A percentile compares a stretch with the other conserved stretches of the same genome.
These are phyloP conservation scores for Drosophila sulfurigaster DNA, from an alignment of 1,140 invertebrate species.

Conservation along the genomic window DNA sequence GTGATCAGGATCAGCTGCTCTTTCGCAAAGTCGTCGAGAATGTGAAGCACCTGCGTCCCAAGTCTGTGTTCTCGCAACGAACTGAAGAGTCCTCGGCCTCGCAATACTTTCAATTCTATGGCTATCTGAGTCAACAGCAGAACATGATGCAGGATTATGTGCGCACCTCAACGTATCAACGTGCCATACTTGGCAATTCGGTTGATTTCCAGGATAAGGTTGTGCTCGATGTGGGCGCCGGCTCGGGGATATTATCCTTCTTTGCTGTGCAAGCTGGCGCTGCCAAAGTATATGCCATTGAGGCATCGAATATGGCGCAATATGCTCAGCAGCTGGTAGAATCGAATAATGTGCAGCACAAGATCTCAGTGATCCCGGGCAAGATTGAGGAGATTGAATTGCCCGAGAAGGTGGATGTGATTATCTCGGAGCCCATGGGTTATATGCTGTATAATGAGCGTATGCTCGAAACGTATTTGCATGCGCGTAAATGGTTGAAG, in stretches of 20 bases:
- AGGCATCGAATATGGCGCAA: slow-evolving; percentile 99
- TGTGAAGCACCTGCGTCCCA: slow-evolving; percentile 91
- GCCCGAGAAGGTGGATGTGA: slow-evolving; percentile 97
- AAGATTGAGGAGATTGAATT: slow-evolving; percentile 99
- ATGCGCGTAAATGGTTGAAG: slow-evolving; percentile 99
- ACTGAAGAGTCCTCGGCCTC: slow-evolving; percentile 98
- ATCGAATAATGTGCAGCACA: slow-evolving; percentile 94
- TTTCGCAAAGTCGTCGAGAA: slow-evolving; percentile 92
- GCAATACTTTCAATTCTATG: slow-evolving; percentile 99
- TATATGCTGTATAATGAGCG: slow-evolving; percentile 99
- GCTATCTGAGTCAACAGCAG: slow-evolving; percentile 99
- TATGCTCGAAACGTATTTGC: slow-evolving; percentile 99
- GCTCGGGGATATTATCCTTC: slow-evolving; percentile 98
- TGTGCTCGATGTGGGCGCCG: slow-evolving; percentile 98
- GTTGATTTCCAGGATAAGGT: slow-evolving; percentile 97
- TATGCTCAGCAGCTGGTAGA: slow-evolving; percentile 97
- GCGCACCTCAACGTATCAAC: slow-evolving; percentile 98
- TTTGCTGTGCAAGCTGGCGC: slow-evolving; percentile 99
- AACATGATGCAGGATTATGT: slow-evolving; percentile 99
- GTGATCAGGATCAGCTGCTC: slow-evolving; percentile 87
- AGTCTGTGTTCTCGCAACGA: slow-evolving; percentile 96
- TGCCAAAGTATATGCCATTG: slow-evolving; percentile 98
- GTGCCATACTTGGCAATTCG: slow-evolving; percentile 97
- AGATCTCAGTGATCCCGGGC: slow-evolving; percentile 96
- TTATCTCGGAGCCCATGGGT: slow-evolving; percentile 99